Percentiles rank a stretch among this genome's conserved stretches.
Evolutionary conservation across 1,140 invertebrate genomes (phyloP).

Genomic region (Camponotus floridanus): DNA sequence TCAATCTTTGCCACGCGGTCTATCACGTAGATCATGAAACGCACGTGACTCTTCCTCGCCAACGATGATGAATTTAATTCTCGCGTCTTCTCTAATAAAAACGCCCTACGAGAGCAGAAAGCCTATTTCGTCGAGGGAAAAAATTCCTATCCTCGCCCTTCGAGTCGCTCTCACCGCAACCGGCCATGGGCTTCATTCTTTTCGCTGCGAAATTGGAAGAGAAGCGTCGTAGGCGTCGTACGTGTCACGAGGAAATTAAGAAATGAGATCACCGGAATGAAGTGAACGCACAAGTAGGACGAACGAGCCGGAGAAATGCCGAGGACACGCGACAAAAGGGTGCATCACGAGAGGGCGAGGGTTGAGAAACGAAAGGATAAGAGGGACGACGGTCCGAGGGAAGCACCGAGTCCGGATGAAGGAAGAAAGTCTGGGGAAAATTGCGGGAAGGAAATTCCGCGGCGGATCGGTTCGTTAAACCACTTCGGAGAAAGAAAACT

Average conservation of each 20-base stretch:
- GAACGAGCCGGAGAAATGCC: constrained; percentile 51
- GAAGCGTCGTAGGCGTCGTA: constrained; percentile 28
- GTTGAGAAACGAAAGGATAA: constrained; percentile 51
- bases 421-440: constrained; percentile 52
- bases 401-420: neutral
- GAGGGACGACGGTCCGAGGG: constrained; percentile 6
- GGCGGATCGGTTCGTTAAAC: constrained; percentile 74
- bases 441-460: constrained; percentile 59
- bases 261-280: constrained; percentile 65
- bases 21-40: neutral
- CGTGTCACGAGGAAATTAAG: constrained; percentile 60
- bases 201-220: constrained; percentile 36
- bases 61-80: constrained; percentile 35
- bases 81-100: constrained; percentile 20
- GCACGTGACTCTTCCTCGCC: neutral
- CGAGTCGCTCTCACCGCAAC: neutral
- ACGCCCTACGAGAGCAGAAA: neutral
- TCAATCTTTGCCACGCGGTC: constrained; percentile 21
- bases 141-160: constrained; percentile 37
- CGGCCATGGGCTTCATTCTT: neutral
- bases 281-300: constrained; percentile 62
- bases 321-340: constrained; percentile 54
- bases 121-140: constrained; percentile 22
- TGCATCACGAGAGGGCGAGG: constrained; percentile 29
- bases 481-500: constrained; percentile 61